Evolutionary conservation across 2,113 vertebrate genomes (phyloP).

Genomic region (Potamarius usumacintae): DNA sequence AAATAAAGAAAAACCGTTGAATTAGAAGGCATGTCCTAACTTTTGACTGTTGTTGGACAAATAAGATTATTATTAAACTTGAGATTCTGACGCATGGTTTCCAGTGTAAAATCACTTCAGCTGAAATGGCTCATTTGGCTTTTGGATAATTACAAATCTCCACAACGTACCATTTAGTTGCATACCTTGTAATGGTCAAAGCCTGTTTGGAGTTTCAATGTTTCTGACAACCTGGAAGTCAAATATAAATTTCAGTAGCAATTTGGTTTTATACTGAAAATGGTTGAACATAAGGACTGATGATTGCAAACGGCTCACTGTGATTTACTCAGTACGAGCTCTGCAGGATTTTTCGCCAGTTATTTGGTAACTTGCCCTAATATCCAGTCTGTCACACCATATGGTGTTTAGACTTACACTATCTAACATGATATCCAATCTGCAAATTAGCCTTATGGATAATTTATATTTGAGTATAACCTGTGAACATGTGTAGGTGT

Average conservation of each 20-base stretch:
- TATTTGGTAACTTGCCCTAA: not conserved
- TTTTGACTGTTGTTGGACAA: too few relatives aligned
- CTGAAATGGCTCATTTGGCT: not conserved
- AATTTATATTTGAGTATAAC: not conserved
- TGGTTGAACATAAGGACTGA: not conserved
- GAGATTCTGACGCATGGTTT: not conserved
- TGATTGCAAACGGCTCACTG: not conserved
- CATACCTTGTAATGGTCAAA: not conserved
- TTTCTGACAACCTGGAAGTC: not conserved
- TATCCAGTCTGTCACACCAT: constrained; percentile 8
- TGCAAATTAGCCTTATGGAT: not conserved
- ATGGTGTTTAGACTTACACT: not conserved
- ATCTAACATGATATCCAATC: not conserved
- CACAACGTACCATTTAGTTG: not conserved
- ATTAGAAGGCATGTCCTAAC: too few relatives aligned
- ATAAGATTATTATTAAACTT: too few relatives aligned
- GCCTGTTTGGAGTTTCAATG: not conserved
- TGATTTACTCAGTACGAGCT: not conserved
- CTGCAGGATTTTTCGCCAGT: not conserved
- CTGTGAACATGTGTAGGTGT: not conserved
- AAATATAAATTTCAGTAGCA: not conserved
- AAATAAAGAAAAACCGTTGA: too few relatives aligned
- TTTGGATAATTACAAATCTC: not conserved
- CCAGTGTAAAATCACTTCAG: not conserved
- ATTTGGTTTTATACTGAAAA: not conserved